Evolutionary conservation across 2,113 vertebrate genomes (phyloP).

Genomic region (Calyptommatus sinebrachiatus): DNA sequence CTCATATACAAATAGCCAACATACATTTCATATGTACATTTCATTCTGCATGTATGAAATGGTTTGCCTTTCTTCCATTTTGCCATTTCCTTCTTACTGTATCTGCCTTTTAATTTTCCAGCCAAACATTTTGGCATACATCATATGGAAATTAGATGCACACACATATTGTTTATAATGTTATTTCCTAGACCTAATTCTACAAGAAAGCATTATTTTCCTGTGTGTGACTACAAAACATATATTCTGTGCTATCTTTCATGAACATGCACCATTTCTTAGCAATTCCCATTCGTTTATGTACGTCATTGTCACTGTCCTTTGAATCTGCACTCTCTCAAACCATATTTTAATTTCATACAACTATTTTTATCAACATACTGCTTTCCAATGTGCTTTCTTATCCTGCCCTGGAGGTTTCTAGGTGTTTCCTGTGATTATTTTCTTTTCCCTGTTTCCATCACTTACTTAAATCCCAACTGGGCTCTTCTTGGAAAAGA

Average conservation of each 20-base stretch:
- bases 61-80: neutral
- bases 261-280: slow-evolving; percentile 41
- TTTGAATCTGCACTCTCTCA: slow-evolving; percentile 42
- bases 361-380: slow-evolving; percentile 46
- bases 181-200: slow-evolving; percentile 3
- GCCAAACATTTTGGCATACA: neutral
- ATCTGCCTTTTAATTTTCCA: slow-evolving; percentile 40
- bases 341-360: slow-evolving; percentile 50
- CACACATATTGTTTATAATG: slow-evolving; percentile 33
- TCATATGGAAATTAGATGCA: too few species aligned
- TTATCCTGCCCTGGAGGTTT: slow-evolving; percentile 60
- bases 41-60: neutral
- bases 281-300: slow-evolving; percentile 54
- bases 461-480: slow-evolving; percentile 55
- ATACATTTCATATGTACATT: too few species aligned
- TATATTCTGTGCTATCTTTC: slow-evolving; percentile 27
- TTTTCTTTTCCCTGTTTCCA: slow-evolving; percentile 45
- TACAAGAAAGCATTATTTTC: slow-evolving; percentile 44
- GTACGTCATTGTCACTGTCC: slow-evolving; percentile 55
- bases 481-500: slow-evolving; percentile 39
- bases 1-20: neutral
- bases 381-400: slow-evolving; percentile 52
- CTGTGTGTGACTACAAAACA: slow-evolving; percentile 19
- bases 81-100: slow-evolving; percentile 12
- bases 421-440: slow-evolving; percentile 56